phyloP scores from a whole-genome alignment of 2,888 invertebrate genomes.

The Ochropacha duplaris region DNA sequence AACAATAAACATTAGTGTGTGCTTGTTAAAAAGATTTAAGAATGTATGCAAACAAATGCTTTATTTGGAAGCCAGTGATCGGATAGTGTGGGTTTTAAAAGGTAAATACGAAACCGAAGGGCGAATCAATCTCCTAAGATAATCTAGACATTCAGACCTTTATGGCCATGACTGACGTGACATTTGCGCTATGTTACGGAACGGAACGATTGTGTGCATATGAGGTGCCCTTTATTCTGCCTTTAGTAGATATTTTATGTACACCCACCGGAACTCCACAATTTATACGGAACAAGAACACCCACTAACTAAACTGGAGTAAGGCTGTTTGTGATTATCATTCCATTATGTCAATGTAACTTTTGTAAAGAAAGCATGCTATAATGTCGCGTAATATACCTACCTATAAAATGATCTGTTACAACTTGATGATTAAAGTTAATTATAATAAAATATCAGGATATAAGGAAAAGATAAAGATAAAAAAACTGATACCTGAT shows the following conservation, averaged over 20 bases:
- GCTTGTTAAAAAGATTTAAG: conserved; percentile 33
- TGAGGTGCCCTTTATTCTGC: conserved; percentile 48
- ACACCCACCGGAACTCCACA: conserved; percentile 66
- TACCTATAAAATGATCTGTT: no score
- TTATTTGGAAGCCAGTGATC: conserved; percentile 23
- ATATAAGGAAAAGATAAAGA: no score
- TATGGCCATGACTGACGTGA: conserved; percentile 40
- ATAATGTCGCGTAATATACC: background rate
- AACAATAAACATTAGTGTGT: conserved; percentile 20
- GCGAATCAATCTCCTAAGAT: conserved; percentile 31
- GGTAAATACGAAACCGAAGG: conserved; percentile 25
- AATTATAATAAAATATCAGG: no score
- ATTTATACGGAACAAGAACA: conserved; percentile 53
- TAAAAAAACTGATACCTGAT: no score
- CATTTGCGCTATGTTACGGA: conserved; percentile 37
- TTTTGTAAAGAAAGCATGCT: conserved; percentile 1
- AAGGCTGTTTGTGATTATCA: conserved; percentile 62
- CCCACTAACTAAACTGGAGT: conserved; percentile 61
- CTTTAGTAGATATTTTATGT: conserved; percentile 41
- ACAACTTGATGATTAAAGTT: no score
- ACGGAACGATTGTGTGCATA: conserved; percentile 63
- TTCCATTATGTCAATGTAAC: conserved; percentile 37
- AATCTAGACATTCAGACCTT: conserved; percentile 28
- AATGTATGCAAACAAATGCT: conserved; percentile 28
- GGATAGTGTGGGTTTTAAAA: conserved; percentile 1